phyloP scores from a whole-genome alignment of 2,888 invertebrate genomes.

The Adineta ricciae region DNA sequence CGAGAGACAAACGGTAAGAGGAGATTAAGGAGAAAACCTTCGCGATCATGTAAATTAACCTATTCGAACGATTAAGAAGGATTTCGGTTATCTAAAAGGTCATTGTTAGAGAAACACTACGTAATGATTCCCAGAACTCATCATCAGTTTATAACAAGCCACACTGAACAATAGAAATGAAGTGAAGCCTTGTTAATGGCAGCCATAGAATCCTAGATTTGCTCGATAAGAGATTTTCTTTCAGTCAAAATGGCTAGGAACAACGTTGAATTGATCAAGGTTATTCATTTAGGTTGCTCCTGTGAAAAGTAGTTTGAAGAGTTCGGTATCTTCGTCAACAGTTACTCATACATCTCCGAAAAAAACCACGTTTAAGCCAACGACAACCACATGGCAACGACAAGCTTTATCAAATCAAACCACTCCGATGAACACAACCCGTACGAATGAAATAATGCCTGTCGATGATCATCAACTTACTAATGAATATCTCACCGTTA shows the following conservation, averaged over 20 bases:
- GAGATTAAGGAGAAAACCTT: background rate
- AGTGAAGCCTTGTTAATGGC: too few relatives aligned
- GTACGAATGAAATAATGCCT: background rate
- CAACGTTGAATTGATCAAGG: background rate
- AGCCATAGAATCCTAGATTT: background rate
- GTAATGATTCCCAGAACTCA: background rate
- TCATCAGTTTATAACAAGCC: background rate
- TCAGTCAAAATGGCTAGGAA: background rate
- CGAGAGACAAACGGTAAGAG: background rate
- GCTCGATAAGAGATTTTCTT: too few relatives aligned
- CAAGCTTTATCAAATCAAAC: background rate
- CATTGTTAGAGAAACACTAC: background rate
- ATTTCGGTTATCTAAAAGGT: background rate
- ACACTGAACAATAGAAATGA: too few relatives aligned
- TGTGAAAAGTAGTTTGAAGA: conserved; percentile 21
- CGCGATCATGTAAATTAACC: background rate
- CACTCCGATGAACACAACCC: background rate
- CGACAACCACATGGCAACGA: conserved; percentile 12
- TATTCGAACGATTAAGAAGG: background rate
- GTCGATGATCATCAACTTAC: background rate
- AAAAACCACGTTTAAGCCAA: background rate
- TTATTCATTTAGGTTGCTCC: background rate
- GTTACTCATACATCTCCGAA: background rate
- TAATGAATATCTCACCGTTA: conserved; percentile 13
- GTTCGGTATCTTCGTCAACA: background rate